Conservation (phyloP, 2,797 vertebrate species). For the Rhabdomys pumilio region DNA sequence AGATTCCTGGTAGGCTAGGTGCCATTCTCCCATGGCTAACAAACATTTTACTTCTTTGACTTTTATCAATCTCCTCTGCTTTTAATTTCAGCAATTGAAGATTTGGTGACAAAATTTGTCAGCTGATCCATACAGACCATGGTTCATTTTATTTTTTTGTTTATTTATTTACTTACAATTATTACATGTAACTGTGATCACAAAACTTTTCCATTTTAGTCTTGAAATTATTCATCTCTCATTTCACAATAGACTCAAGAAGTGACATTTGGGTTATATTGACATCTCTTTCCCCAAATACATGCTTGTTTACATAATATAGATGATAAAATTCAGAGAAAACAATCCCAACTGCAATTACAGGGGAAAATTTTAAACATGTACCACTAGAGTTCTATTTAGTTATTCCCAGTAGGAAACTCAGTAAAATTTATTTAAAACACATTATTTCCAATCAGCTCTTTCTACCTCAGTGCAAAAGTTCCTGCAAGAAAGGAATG, state of each 20-base stretch:
- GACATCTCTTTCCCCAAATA: not conserved
- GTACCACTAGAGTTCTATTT: constrained; percentile 76
- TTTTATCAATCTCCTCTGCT: not conserved
- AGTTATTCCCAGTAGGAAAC: constrained; percentile 81
- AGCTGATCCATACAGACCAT: too few relatives aligned
- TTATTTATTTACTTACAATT: not conserved
- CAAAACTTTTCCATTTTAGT: constrained; percentile 6
- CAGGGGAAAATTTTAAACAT: constrained; percentile 57
- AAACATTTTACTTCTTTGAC: not conserved
- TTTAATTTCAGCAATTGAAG: not conserved
- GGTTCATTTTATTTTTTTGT: not conserved
- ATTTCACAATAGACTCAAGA: not conserved
- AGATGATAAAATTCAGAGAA: not conserved
- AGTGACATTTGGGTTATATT: not conserved
- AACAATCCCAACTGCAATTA: constrained; percentile 32
- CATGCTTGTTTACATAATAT: constrained; percentile 37
- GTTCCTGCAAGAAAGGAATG: constrained; percentile 83
- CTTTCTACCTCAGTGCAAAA: constrained; percentile 82
- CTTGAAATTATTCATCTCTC: not conserved
- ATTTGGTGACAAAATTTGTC: not conserved
- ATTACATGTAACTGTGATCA: not conserved
- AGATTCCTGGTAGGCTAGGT: not conserved
- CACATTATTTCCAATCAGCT: constrained; percentile 85
- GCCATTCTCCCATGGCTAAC: not conserved
- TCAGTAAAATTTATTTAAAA: constrained; percentile 85